These are phyloP conservation scores for Hafferia zeledoni DNA, from an alignment of 2,797 vertebrate genomes.

Conservation along the genomic window DNA sequence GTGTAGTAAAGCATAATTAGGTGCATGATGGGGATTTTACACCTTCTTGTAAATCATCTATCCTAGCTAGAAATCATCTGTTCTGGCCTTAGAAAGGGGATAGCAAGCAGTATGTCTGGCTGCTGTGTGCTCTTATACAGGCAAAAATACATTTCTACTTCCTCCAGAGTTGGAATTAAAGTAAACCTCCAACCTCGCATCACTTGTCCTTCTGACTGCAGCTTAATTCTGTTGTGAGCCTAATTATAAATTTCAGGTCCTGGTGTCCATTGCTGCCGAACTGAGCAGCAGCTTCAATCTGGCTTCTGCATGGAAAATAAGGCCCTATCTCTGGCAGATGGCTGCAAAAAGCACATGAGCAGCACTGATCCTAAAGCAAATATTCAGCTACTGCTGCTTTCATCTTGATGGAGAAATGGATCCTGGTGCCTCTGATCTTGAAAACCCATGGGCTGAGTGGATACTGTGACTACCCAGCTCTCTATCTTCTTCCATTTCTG, in stretches of 20 bases:
- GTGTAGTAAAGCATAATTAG: conserved; percentile 67
- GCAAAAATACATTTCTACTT: neutral
- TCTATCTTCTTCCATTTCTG: neutral
- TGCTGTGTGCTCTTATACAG: neutral
- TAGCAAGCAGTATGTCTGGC: neutral
- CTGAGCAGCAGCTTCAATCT: neutral
- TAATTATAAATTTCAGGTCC: neutral
- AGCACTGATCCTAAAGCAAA: neutral
- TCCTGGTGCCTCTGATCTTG: neutral
- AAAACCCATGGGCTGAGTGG: neutral
- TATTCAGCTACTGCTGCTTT: neutral
- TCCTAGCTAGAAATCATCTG: conserved; percentile 37
- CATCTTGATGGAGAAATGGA: neutral
- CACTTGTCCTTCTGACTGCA: neutral
- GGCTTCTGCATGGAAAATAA: neutral
- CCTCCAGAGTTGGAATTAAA: neutral
- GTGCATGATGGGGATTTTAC: conserved; percentile 54
- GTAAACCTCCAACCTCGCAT: neutral
- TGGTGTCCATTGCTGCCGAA: neutral
- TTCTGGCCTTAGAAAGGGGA: conserved; percentile 44
- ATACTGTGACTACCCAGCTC: neutral
- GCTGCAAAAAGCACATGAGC: neutral
- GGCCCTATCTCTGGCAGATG: neutral
- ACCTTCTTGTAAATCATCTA: conserved; percentile 56
- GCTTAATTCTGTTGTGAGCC: neutral